Percentiles rank a stretch among this genome's conserved stretches.
Conservation (phyloP, 2,888 invertebrate species). For the Diaperis boleti region DNA sequence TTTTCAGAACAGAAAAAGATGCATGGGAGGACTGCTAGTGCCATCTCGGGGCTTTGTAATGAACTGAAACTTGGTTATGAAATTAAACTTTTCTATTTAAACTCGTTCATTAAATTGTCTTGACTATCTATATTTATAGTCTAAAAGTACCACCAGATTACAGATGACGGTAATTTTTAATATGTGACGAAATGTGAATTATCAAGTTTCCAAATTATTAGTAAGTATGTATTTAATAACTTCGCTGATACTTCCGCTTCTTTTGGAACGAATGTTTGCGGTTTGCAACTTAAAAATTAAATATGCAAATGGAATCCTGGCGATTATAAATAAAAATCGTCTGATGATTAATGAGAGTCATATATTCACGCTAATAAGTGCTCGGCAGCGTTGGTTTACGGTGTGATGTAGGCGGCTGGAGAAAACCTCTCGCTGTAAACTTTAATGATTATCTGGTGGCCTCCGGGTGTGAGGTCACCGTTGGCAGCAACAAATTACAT, state of each 20-base stretch:
- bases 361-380: constrained; percentile 54
- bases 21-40: too few species aligned
- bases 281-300: constrained; percentile 36
- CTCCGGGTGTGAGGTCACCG: constrained; percentile 59
- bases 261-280: background rate
- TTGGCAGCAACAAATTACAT: constrained; percentile 63
- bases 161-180: too few species aligned
- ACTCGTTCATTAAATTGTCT: too few species aligned
- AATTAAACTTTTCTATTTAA: too few species aligned
- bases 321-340: constrained; percentile 49
- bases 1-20: too few species aligned
- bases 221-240: too few species aligned
- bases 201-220: too few species aligned
- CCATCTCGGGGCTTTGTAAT: too few species aligned
- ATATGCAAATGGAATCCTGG: constrained; percentile 45
- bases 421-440: constrained; percentile 60
- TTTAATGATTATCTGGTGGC: constrained; percentile 60
- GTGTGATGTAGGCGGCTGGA: constrained; percentile 58
- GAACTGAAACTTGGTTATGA: too few species aligned
- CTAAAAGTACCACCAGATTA: too few species aligned
- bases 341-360: constrained; percentile 53
- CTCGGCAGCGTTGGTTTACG: constrained; percentile 54
- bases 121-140: too few species aligned
- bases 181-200: too few species aligned
- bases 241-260: background rate